Evolutionary conservation across 2,797 vertebrate species (phyloP), one percentile per base, ranked within the genome.

Genomic region (Hirundo rustica): DNA sequence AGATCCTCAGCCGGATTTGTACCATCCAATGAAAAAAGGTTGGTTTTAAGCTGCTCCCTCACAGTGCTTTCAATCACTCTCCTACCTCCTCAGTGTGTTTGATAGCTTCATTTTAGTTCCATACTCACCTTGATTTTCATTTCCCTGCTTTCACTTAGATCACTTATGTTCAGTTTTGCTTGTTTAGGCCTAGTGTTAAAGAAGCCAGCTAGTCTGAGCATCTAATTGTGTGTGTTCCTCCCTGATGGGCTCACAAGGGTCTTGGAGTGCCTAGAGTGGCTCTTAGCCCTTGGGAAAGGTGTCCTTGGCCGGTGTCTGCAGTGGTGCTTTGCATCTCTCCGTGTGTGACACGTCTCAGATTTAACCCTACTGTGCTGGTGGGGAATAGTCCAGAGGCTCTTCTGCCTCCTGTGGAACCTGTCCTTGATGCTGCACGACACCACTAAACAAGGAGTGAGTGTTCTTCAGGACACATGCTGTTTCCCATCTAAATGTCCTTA

Each of bases 11-110:
- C 99, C 98, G 98, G 99, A 99, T 97, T 98, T 99, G 98, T 99
- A 98, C 97, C 99, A 98, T 97, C 98, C 99, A 98, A 98, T 99
- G 99, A 99, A 99, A 98, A 99, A 99, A 99, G 99, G 99, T 99
- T 99, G 99, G 99, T 99, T 97, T 95, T 96, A 93, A 97, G 97
- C 95, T 92, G 96, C 97, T 97, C 88, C 95, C 94, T 93, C 84
- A 92, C 87, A 97, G 87, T 57, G 97, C 95, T 92, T 95, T 81
- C 66, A 53, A 62, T 97, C 92, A 93, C 95, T 89, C 85, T 96
- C 85, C 93, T 96, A 50, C 93, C 87, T 96, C 80, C 96, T 97
- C 87, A 75, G 17, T 97, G 96, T 97, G 96, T 96, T 76, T 92
- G 27, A 18, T 97, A 96, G 95, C 89, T 93, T 97, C 97, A 96